phyloP scores from a whole-genome alignment of 1,140 invertebrate genomes.

The Doryteuthis pealeii region DNA sequence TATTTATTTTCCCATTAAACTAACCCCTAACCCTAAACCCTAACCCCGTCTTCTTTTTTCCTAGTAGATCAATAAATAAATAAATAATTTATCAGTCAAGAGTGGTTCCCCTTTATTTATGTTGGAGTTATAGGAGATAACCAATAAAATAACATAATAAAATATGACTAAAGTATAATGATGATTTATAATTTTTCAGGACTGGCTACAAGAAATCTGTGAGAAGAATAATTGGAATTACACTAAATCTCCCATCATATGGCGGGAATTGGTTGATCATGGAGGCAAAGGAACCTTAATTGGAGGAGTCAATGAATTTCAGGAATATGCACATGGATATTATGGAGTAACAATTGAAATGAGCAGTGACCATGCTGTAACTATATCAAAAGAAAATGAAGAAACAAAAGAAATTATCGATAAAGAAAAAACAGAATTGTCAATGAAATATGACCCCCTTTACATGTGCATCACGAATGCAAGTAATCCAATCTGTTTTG shows the following conservation, averaged over 20 bases:
- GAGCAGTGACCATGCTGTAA: slow-evolving; percentile 51
- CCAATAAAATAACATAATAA: no score
- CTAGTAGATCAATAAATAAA: no score
- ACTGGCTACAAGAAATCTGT: slow-evolving; percentile 51
- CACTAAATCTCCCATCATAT: slow-evolving; percentile 57
- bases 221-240: slow-evolving; percentile 52
- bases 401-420: slow-evolving; percentile 48
- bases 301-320: slow-evolving; percentile 59
- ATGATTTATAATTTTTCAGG: slow-evolving; percentile 34
- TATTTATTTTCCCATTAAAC: no score
- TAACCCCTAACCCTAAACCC: no score
- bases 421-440: slow-evolving; percentile 40
- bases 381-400: slow-evolving; percentile 50
- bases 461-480: slow-evolving; percentile 56
- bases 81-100: no score
- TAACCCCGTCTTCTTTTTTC: no score
- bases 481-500: slow-evolving; percentile 39
- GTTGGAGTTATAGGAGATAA: no score
- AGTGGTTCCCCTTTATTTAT: no score
- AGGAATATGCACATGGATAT: slow-evolving; percentile 58
- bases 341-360: slow-evolving; percentile 55
- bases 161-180: no score
- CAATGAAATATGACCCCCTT: slow-evolving; percentile 43
- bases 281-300: slow-evolving; percentile 61
- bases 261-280: slow-evolving; percentile 59